Evolutionary conservation across 2,797 vertebrate species (phyloP).

Genomic region (Simalia tracyae): DNA sequence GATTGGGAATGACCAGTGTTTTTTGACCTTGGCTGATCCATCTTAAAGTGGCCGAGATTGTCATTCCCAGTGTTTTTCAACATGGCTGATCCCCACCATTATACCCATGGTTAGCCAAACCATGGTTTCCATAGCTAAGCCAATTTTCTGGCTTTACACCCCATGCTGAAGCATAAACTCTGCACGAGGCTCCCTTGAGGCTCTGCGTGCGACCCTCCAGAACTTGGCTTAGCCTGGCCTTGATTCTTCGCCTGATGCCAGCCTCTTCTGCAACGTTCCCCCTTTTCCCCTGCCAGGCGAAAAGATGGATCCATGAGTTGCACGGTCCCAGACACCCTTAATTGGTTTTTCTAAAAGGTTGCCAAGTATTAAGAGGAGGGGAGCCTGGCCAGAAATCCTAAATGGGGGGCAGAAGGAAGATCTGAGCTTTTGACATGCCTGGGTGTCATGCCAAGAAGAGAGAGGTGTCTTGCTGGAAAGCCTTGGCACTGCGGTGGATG

Average conservation of each 20-base stretch:
- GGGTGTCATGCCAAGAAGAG: neutral
- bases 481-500: neutral
- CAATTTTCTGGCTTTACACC: neutral
- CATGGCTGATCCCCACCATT: neutral
- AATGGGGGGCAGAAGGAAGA: neutral
- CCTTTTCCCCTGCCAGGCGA: neutral
- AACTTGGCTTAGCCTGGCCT: neutral
- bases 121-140: neutral
- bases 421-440: neutral
- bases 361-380: neutral
- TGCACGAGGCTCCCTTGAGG: rapidly evolving
- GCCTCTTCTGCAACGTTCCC: neutral
- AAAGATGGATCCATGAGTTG: neutral
- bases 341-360: neutral
- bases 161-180: neutral
- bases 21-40: too few relatives aligned
- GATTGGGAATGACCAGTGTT: too few relatives aligned
- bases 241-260: neutral
- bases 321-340: neutral
- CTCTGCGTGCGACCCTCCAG: neutral
- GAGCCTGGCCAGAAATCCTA: neutral
- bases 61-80: too few relatives aligned
- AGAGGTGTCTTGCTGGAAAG: neutral
- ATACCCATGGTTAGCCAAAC: neutral
- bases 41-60: too few relatives aligned